Conservation (phyloP, 1,140 invertebrate genomes). For the Brachionus koreanus region DNA sequence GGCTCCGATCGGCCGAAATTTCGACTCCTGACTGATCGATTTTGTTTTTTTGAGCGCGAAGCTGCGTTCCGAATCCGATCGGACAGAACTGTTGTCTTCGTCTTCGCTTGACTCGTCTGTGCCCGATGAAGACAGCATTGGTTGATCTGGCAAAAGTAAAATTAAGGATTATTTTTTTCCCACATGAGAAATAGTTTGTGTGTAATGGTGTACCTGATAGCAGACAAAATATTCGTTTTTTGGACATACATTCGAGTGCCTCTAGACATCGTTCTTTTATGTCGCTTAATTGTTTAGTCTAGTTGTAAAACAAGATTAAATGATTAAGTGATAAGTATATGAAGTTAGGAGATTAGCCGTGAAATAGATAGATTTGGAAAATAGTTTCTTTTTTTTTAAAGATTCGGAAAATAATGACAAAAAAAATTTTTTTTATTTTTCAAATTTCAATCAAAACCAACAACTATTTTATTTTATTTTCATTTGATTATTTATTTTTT, state of each 20-base stretch:
- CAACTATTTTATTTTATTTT: neutral
- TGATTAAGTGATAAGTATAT: neutral
- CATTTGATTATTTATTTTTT: neutral
- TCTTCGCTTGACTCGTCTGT: slow-evolving; percentile 37
- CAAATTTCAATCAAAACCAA: neutral
- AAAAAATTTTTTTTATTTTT: neutral
- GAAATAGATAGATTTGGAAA: neutral
- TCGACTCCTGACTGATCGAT: neutral
- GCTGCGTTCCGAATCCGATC: neutral
- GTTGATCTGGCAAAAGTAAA: slow-evolving; percentile 4
- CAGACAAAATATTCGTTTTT: slow-evolving; percentile 55
- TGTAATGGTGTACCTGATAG: slow-evolving; percentile 49
- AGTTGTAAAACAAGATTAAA: slow-evolving; percentile 9
- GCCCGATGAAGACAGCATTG: slow-evolving; percentile 43
- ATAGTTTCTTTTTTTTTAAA: neutral
- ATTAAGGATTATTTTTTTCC: neutral
- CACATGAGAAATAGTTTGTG: too few species aligned
- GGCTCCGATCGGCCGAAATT: neutral
- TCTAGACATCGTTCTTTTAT: slow-evolving; percentile 54
- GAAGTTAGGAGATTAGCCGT: neutral
- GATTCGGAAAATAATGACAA: neutral
- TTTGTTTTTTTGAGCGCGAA: neutral
- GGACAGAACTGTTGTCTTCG: neutral
- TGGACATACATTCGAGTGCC: slow-evolving; percentile 58
- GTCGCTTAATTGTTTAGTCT: slow-evolving; percentile 52